These are phyloP conservation scores for Ciona savignyi DNA, from an alignment of 23 tunicate species.

Conservation along the genomic window DNA sequence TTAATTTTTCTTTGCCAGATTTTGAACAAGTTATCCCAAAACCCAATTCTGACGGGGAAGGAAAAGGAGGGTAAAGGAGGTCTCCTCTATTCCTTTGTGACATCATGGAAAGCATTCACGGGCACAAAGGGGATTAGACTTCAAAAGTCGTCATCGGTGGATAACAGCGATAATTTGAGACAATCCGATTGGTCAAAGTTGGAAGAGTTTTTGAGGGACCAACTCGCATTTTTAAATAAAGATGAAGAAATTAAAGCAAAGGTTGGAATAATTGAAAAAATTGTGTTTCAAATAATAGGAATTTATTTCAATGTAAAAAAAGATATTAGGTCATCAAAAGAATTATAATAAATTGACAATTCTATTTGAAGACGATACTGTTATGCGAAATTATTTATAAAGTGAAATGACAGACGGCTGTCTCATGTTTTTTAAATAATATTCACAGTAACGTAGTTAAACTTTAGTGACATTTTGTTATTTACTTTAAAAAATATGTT, in stretches of 20 bases:
- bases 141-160: background rate
- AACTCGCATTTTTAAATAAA: slow-evolving; percentile 62
- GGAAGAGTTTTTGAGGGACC: slow-evolving; percentile 73
- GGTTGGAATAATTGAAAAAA: too few relatives aligned
- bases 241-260: slow-evolving; percentile 75
- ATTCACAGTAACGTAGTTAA: too few relatives aligned
- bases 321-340: too few relatives aligned
- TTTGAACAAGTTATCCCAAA: background rate
- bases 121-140: background rate
- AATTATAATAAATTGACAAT: too few relatives aligned
- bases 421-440: background rate
- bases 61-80: background rate
- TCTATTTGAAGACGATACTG: too few relatives aligned
- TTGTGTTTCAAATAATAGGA: too few relatives aligned
- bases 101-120: background rate
- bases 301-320: too few relatives aligned
- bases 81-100: background rate
- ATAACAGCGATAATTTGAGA: background rate
- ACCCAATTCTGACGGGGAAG: background rate
- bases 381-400: too few relatives aligned
- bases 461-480: too few relatives aligned
- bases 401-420: too few relatives aligned
- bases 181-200: slow-evolving; percentile 73
- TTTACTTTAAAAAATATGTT: too few relatives aligned
- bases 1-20: too few relatives aligned